Conservation (phyloP, 2,113 vertebrate species). For the Sula dactylatra region DNA sequence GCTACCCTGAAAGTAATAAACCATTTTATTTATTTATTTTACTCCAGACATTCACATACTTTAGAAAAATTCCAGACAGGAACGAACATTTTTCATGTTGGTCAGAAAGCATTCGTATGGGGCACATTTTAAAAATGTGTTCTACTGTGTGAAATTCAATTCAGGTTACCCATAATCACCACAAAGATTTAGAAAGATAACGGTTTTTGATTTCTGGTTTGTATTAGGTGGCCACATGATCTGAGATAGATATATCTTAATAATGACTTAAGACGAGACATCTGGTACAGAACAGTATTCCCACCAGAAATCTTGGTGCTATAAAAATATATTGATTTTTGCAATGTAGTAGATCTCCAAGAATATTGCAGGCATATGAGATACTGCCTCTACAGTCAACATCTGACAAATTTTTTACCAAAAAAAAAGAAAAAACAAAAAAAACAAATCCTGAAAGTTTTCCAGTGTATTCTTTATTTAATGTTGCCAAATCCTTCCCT, state of each 20-base stretch:
- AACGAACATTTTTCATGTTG: neutral
- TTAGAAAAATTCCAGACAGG: slow-evolving; percentile 37
- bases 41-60: neutral
- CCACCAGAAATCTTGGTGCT: neutral
- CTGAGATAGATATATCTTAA: slow-evolving; percentile 8
- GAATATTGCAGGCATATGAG: neutral
- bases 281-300: neutral
- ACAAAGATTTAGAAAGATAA: slow-evolving; percentile 14
- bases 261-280: slow-evolving; percentile 1
- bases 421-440: neutral
- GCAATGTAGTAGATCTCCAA: neutral
- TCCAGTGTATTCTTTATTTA: neutral
- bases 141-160: slow-evolving; percentile 30
- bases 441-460: neutral
- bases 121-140: neutral
- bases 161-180: slow-evolving; percentile 31
- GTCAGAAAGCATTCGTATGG: neutral
- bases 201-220: neutral
- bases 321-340: neutral
- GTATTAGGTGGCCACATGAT: slow-evolving; percentile 21
- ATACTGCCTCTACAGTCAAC: neutral
- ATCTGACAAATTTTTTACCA: neutral
- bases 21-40: neutral
- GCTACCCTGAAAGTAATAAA: neutral
- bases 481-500: neutral